phyloP scores from a whole-genome alignment of 2,113 vertebrate species.

The Caloenas nicobarica region DNA sequence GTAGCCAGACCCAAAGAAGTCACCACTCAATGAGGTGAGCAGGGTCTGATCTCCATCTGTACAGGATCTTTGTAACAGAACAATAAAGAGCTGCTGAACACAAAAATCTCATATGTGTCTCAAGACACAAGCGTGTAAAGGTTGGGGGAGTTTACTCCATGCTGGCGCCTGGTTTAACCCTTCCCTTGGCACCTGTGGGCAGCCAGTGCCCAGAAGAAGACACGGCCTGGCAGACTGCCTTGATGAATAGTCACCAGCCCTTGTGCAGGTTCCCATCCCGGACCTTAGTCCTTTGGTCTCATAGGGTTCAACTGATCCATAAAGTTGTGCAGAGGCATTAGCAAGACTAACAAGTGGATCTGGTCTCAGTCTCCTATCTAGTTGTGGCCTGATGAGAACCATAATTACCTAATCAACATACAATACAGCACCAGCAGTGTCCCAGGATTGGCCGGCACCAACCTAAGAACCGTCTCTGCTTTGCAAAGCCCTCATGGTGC shows the following conservation, averaged over 20 bases:
- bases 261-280: neutral
- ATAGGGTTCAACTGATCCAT: neutral
- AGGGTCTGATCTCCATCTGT: neutral
- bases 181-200: neutral
- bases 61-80: neutral
- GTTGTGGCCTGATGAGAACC: neutral
- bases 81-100: neutral
- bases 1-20: neutral
- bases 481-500: neutral
- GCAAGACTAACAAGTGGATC: neutral
- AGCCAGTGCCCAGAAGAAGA: neutral
- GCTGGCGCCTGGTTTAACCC: neutral
- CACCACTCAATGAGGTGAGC: fast-evolving
- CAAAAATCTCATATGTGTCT: neutral
- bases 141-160: neutral
- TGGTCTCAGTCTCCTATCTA: neutral
- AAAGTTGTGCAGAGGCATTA: neutral
- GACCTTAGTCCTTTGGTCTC: neutral
- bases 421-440: neutral
- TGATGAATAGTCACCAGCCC: neutral
- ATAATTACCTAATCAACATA: neutral
- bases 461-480: neutral
- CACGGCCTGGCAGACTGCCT: neutral
- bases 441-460: neutral
- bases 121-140: neutral